These are phyloP conservation scores for Marasmarcha lunaedactyla DNA, from an alignment of 2,888 invertebrate species.

Conservation along the genomic window DNA sequence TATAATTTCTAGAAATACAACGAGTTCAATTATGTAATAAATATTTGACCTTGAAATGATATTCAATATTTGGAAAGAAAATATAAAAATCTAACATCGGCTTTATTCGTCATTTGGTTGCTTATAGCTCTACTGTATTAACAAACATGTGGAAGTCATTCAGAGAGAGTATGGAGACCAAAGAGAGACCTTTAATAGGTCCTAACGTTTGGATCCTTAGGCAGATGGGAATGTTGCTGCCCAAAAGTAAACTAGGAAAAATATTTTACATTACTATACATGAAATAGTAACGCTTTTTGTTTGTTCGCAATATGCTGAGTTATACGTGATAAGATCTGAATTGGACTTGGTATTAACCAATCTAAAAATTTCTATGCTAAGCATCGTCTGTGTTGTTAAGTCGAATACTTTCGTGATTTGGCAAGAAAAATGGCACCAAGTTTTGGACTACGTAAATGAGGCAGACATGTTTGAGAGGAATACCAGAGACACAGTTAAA, in stretches of 20 bases:
- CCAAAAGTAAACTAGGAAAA: constrained; percentile 25
- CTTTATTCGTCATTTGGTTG: not conserved
- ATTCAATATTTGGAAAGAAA: too few species aligned
- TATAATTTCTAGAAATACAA: too few species aligned
- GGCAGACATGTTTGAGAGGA: constrained; percentile 43
- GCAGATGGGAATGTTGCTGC: constrained; percentile 34
- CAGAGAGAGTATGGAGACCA: constrained; percentile 30
- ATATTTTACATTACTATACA: constrained; percentile 29
- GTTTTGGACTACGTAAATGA: constrained; percentile 39
- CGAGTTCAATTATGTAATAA: too few species aligned
- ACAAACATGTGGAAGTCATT: constrained; percentile 13
- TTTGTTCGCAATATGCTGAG: constrained; percentile 43
- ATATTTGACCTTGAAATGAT: too few species aligned
- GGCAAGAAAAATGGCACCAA: constrained; percentile 38
- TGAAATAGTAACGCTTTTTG: constrained; percentile 33
- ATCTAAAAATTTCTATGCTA: constrained; percentile 48
- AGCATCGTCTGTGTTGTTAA: constrained; percentile 45
- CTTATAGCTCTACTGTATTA: not conserved
- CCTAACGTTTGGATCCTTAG: constrained; percentile 46
- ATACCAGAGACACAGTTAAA: constrained; percentile 22
- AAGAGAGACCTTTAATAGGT: constrained; percentile 32
- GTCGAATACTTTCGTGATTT: constrained; percentile 36
- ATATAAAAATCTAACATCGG: not conserved
- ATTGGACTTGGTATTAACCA: constrained; percentile 39
- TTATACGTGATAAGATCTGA: constrained; percentile 39